Evolutionary conservation across 2,113 vertebrate genomes (phyloP).

Genomic region (Ctenodactylus gundi): DNA sequence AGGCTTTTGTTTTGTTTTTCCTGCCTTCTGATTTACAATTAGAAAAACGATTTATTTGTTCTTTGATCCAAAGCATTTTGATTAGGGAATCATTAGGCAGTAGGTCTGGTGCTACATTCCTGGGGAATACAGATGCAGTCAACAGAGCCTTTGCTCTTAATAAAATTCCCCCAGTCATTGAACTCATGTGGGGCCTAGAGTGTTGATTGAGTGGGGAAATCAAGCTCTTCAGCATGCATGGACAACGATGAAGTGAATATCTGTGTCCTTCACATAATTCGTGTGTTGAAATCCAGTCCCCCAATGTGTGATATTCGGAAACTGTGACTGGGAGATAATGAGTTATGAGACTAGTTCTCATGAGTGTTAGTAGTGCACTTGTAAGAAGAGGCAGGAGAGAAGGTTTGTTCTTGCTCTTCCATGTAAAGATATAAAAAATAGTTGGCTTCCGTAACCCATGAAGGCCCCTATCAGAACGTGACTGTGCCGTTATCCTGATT

Average conservation of each 20-base stretch:
- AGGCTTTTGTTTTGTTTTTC: neutral
- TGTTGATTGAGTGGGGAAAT: neutral
- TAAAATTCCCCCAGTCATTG: neutral
- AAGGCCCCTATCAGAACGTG: neutral
- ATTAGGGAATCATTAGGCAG: neutral
- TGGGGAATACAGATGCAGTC: neutral
- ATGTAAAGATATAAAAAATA: neutral
- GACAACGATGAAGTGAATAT: neutral
- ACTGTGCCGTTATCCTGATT: neutral
- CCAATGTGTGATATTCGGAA: neutral
- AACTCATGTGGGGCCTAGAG: neutral
- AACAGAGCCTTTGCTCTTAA: neutral
- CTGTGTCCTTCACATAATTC: neutral
- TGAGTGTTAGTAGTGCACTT: neutral
- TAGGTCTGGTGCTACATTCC: neutral
- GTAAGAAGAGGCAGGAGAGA: neutral
- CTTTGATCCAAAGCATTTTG: neutral
- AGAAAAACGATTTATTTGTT: neutral
- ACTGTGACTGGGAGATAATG: neutral
- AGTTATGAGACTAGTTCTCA: neutral
- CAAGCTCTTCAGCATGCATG: neutral
- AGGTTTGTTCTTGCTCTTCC: neutral
- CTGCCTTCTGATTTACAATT: neutral
- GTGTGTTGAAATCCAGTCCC: neutral
- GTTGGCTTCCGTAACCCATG: neutral